A percentile compares a stretch with the other conserved stretches of the same genome.
Conservation (phyloP, 2,888 invertebrate species). For the Heteropelma amictum region DNA sequence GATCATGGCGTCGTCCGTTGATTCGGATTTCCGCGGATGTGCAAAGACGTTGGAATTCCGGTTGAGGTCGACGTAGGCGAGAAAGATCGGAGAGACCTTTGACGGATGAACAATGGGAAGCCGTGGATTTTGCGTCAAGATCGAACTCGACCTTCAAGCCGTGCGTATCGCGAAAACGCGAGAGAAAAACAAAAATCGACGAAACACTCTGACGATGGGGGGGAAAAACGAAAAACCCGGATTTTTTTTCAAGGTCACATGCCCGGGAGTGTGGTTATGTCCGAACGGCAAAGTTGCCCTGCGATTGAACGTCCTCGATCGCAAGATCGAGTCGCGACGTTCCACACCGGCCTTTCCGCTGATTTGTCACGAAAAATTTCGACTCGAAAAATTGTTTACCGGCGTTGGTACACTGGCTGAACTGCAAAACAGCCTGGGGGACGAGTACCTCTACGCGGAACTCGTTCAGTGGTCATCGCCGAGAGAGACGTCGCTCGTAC, state of each 20-base stretch:
- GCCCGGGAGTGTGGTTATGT: conserved; percentile 92
- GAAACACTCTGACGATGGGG: no score
- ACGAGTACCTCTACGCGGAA: conserved; percentile 83
- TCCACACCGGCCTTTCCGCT: conserved; percentile 86
- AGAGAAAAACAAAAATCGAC: conserved; percentile 6
- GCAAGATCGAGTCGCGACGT: conserved; percentile 84
- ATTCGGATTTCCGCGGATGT: not conserved
- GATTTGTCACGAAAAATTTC: conserved; percentile 84
- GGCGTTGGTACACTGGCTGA: conserved; percentile 77
- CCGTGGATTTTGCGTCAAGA: conserved; percentile 72
- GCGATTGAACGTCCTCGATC: conserved; percentile 84
- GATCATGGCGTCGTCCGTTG: not conserved
- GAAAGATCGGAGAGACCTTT: conserved; percentile 14
- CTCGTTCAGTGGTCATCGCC: conserved; percentile 81
- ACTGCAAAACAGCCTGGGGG: conserved; percentile 79
- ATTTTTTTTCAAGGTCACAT: conserved; percentile 83
- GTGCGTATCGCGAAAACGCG: conserved; percentile 66
- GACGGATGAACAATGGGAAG: conserved; percentile 66
- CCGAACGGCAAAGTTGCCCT: conserved; percentile 88
- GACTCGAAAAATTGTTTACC: conserved; percentile 82
- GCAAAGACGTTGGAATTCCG: not conserved
- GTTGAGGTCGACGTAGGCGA: not conserved
- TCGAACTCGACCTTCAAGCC: conserved; percentile 73
- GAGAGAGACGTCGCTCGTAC: conserved; percentile 77
- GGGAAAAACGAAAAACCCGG: no score